A percentile compares a stretch with the other conserved stretches of the same genome.
Evolutionary conservation across 2,797 vertebrate species (phyloP).

Genomic region (Pseudomugil tenellus): DNA sequence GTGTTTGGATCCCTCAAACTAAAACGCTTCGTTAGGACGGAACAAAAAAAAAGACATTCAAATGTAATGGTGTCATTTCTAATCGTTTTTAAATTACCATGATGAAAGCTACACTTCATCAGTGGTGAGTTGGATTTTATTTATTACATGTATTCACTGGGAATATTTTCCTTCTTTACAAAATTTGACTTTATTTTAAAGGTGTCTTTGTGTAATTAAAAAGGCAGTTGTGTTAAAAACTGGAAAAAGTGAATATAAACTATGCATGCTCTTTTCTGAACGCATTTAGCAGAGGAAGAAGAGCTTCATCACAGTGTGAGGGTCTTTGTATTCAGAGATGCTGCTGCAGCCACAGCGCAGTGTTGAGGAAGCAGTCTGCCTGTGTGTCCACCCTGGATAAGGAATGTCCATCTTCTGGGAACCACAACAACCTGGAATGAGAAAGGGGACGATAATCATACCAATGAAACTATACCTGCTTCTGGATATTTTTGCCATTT

Average conservation of each 20-base stretch:
- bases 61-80: no score
- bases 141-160: slow-evolving; percentile 28
- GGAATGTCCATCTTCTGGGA: slow-evolving; percentile 84
- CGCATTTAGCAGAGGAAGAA: not conserved
- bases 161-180: not conserved
- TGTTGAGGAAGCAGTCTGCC: slow-evolving; percentile 84
- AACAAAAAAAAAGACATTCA: no score
- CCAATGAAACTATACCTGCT: no score
- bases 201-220: not conserved
- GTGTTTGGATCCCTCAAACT: not conserved
- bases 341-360: slow-evolving; percentile 80
- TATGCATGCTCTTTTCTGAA: not conserved
- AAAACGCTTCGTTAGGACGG: no score
- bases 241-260: not conserved
- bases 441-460: slow-evolving; percentile 1
- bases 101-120: not conserved
- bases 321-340: slow-evolving; percentile 67
- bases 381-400: slow-evolving; percentile 82
- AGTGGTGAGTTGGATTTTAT: slow-evolving; percentile 2
- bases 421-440: slow-evolving; percentile 84
- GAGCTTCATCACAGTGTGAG: not conserved
- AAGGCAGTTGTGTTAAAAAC: slow-evolving; percentile 18
- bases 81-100: no score
- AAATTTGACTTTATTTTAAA: slow-evolving; percentile 3
- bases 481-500: no score